These are phyloP conservation scores for Steinernema khuongi DNA, from an alignment of 1,140 invertebrate genomes.

Conservation along the genomic window DNA sequence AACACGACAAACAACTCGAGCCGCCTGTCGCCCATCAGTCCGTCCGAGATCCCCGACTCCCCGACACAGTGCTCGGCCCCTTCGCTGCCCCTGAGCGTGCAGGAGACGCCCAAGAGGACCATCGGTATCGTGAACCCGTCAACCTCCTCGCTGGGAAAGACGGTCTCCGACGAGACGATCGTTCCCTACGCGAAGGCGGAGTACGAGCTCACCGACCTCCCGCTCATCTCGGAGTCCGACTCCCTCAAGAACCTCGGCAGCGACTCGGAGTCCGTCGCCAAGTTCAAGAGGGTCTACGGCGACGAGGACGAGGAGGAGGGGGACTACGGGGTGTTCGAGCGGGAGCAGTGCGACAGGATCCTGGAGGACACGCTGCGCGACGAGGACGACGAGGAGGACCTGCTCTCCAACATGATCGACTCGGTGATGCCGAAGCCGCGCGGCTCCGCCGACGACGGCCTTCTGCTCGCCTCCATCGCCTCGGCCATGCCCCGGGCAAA, in stretches of 20 bases:
- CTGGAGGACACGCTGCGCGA: slow-evolving; percentile 17
- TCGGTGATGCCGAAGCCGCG: background rate
- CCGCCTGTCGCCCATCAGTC: background rate
- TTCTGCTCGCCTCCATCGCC: background rate
- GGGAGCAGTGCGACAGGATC: slow-evolving; percentile 4
- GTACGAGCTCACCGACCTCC: background rate
- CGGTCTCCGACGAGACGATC: background rate
- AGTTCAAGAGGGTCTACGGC: background rate
- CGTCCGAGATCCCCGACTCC: background rate
- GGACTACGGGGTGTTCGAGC: background rate
- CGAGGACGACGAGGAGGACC: slow-evolving; percentile 28
- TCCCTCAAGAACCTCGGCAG: background rate
- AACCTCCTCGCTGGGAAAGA: background rate
- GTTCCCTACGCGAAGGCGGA: background rate
- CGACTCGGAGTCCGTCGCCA: background rate
- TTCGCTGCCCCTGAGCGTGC: background rate
- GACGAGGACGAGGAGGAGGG: slow-evolving; percentile 3
- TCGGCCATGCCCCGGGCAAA: slow-evolving; percentile 3
- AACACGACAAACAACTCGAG: background rate
- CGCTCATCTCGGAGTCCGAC: background rate
- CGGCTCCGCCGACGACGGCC: background rate
- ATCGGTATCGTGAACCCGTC: slow-evolving; percentile 3
- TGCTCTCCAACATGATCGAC: slow-evolving; percentile 13
- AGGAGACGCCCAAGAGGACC: background rate
- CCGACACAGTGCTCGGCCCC: background rate